phyloP scores from a whole-genome alignment of 2,797 vertebrate genomes.

The Nannoperca australis region DNA sequence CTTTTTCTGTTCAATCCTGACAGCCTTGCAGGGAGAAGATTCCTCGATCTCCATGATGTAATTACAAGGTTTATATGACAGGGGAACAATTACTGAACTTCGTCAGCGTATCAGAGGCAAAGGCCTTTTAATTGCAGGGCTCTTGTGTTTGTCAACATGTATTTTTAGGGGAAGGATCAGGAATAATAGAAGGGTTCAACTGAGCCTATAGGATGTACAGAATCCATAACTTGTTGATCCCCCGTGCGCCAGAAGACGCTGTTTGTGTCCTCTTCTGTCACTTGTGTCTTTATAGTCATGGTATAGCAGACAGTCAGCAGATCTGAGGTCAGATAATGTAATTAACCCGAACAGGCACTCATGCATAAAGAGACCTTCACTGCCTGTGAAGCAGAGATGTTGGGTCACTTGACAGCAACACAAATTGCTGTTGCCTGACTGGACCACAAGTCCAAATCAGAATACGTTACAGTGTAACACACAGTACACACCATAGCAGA shows the following conservation, averaged over 20 bases:
- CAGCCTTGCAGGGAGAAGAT: constrained; percentile 36
- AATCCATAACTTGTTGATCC: constrained; percentile 28
- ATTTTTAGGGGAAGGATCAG: constrained; percentile 60
- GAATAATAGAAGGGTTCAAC: constrained; percentile 56
- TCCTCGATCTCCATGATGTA: constrained; percentile 51
- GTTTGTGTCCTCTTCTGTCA: constrained; percentile 5
- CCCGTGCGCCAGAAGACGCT: neutral
- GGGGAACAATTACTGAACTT: constrained; percentile 60
- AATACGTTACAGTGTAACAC: neutral
- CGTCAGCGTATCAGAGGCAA: constrained; percentile 52
- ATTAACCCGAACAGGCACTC: constrained; percentile 1
- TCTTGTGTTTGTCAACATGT: constrained; percentile 75
- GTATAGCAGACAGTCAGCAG: constrained; percentile 27
- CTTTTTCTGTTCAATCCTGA: constrained; percentile 61
- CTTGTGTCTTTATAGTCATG: neutral
- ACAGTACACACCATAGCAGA: no score
- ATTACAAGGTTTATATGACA: constrained; percentile 71
- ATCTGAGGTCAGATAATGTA: constrained; percentile 39
- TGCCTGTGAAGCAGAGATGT: neutral
- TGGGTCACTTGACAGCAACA: neutral
- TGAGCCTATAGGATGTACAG: constrained; percentile 2
- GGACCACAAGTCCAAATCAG: neutral
- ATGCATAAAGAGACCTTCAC: constrained; percentile 1
- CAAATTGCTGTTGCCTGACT: neutral
- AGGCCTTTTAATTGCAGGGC: constrained; percentile 72